phyloP scores from a whole-genome alignment of 2,113 vertebrate genomes.

The Crotalus helleri region DNA sequence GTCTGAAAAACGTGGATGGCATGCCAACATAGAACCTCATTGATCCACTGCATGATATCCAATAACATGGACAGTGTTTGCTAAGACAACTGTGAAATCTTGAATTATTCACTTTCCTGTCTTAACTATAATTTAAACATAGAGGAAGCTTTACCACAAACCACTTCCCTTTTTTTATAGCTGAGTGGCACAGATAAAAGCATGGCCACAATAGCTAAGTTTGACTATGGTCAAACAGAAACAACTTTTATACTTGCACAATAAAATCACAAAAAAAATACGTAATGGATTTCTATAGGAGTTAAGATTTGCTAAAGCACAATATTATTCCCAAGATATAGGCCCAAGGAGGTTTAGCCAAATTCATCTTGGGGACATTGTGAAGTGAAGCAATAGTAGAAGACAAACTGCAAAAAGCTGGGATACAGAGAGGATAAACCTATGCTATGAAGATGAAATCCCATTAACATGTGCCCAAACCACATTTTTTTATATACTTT shows the following conservation, averaged over 20 bases:
- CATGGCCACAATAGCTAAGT: background rate
- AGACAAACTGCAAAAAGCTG: background rate
- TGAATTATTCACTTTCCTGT: background rate
- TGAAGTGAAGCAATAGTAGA: background rate
- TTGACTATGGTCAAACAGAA: background rate
- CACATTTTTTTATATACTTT: background rate
- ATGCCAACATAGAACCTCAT: background rate
- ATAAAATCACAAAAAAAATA: background rate
- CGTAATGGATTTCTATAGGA: background rate
- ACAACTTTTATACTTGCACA: background rate
- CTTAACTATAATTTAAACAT: background rate
- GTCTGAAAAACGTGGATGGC: background rate
- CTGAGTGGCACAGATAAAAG: background rate
- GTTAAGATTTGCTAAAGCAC: background rate
- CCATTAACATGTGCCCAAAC: background rate
- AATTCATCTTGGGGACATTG: background rate
- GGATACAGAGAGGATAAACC: background rate
- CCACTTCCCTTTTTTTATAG: background rate
- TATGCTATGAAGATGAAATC: background rate
- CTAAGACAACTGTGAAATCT: background rate
- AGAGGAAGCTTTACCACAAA: background rate
- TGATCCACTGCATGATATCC: background rate
- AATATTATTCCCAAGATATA: background rate
- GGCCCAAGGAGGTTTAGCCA: background rate
- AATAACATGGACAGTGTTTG: background rate